phyloP scores from a whole-genome alignment of 2,888 invertebrate species.

The Syritta pipiens region DNA sequence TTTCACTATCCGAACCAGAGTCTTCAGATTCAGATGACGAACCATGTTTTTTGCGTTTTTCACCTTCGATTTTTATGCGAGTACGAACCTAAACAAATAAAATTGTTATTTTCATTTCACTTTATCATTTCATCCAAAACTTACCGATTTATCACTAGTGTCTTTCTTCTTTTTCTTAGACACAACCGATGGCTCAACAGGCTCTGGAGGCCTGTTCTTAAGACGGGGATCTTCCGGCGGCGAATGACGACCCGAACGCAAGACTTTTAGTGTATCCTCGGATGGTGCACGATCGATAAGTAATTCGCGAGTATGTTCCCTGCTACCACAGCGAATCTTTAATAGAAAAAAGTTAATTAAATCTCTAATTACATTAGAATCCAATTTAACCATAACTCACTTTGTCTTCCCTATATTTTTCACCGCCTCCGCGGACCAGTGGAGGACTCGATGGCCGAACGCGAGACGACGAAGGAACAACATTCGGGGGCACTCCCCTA shows the following conservation, averaged over 20 bases:
- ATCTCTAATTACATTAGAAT: neutral
- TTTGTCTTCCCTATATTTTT: constrained; percentile 78
- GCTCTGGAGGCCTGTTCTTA: constrained; percentile 81
- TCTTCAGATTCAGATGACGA: constrained; percentile 83
- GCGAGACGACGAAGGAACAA: constrained; percentile 74
- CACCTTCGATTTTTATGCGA: constrained; percentile 79
- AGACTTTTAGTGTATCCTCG: constrained; percentile 75
- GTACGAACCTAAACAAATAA: constrained; percentile 74
- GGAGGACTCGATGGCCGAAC: constrained; percentile 76
- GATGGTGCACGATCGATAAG: constrained; percentile 71
- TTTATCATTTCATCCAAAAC: neutral
- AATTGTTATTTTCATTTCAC: neutral
- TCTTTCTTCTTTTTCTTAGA: constrained; percentile 79
- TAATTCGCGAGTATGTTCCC: constrained; percentile 73
- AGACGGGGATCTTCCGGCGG: constrained; percentile 83
- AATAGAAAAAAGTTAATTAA: neutral
- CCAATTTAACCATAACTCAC: constrained; percentile 22
- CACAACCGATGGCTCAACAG: constrained; percentile 79
- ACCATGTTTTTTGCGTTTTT: constrained; percentile 80
- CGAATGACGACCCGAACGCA: constrained; percentile 76
- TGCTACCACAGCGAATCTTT: constrained; percentile 65
- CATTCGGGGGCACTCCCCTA: constrained; percentile 73
- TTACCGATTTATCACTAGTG: constrained; percentile 77
- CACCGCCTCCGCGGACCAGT: constrained; percentile 72
- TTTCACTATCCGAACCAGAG: constrained; percentile 81